Conservation (phyloP, 1,140 invertebrate genomes). For the Macrobrachium rosenbergii region DNA sequence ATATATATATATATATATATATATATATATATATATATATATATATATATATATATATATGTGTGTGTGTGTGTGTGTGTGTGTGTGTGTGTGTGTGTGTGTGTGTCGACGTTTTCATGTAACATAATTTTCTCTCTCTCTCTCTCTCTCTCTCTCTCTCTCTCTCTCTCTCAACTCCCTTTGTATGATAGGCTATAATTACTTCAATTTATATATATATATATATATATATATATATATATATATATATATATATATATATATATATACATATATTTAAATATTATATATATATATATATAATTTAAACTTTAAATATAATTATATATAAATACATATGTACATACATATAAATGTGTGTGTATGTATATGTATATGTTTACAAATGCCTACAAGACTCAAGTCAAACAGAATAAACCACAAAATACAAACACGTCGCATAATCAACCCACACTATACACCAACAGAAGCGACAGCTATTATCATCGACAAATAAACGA, state of each 20-base stretch:
- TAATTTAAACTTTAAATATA: slow-evolving; percentile 2
- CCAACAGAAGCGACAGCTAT: no score
- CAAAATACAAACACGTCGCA: no score
- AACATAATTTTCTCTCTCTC: slow-evolving; percentile 21
- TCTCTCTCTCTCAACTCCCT: no score
- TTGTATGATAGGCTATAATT: no score
- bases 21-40: slow-evolving; percentile 4
- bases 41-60: slow-evolving; percentile 10
- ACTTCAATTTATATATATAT: no score
- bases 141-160: no score
- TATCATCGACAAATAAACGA: no score
- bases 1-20: slow-evolving; percentile 7
- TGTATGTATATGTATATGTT: slow-evolving; percentile 33
- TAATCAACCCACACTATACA: no score
- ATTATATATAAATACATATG: slow-evolving; percentile 32
- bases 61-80: neutral
- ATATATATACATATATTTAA: slow-evolving; percentile 20
- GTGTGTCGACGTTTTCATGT: slow-evolving; percentile 1
- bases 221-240: slow-evolving; percentile 40
- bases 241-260: slow-evolving; percentile 29
- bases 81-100: neutral
- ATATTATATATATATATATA: slow-evolving; percentile 29
- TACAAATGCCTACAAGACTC: no score
- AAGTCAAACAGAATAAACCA: no score
- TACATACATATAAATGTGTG: slow-evolving; percentile 32